Base-by-base conservation (phyloP, 2,797 vertebrate species). In the Clarias laeviceps region DNA sequence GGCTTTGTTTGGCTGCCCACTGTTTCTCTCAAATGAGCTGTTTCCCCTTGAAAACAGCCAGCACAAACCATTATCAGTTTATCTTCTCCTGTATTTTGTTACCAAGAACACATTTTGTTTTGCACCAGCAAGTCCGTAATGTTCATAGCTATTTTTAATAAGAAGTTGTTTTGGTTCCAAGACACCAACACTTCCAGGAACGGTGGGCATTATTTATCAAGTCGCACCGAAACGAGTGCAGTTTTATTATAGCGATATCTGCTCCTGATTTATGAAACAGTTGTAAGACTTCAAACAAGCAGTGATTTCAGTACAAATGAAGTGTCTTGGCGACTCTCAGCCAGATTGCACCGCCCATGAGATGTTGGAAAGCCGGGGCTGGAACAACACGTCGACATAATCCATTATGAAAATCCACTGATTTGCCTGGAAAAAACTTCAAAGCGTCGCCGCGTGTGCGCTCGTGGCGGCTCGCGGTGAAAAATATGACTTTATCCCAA, bases 61-160 rank as follows among this genome's bases (percentile, higher is more conserved):
- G 73, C 4, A 64, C 45, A 80, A 69, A 65, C 24, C 27, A 74
- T 56, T 57, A 56, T 87, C 57, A 62, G 29, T 79, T 61, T 17
- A 62, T 79, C 29, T 57, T 56, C 50, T 20, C 50, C 11, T 34
- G 74, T 4, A 32, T 29, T 61, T 79, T 68, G 70, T 76, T 56
- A 82, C 45, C 27, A 29, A 68, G 79, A 69, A 45, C 61, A 62
- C 37, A 29, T 79, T 69, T 40, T 12, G 20, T 68, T 61, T 27
- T 84, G 45, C 20, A 34, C 27, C 18, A 22, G 22, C 4, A 34
- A 11, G 54, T 56, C 50, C 8, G 22, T 76, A 57, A 78, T 59
- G 20, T 57, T 34, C 3, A 27, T 45, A 45, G 57, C 59, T 80
- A 64, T 64, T 62, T 64, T 79, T 54, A 27, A 61, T 74, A 29